Percentiles rank a stretch among this genome's conserved stretches.
These are phyloP conservation scores for Corticium candelabrum DNA, from an alignment of 37 sponge, comb jelly and placozoan species.

Conservation along the genomic window DNA sequence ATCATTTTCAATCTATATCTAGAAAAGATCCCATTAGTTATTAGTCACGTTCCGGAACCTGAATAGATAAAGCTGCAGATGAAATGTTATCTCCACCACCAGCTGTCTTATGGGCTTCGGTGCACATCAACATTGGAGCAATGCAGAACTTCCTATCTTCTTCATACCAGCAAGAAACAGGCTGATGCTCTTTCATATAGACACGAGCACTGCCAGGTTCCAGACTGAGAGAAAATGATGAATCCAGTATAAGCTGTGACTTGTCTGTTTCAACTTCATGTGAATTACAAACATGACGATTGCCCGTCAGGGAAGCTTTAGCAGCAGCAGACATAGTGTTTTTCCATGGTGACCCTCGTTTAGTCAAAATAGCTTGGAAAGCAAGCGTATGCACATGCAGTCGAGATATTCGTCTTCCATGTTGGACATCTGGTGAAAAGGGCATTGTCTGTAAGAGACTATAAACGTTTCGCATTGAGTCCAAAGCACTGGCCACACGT, in stretches of 20 bases:
- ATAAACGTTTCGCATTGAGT: slow-evolving; percentile 33
- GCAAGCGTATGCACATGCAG: slow-evolving; percentile 79
- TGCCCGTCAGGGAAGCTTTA: slow-evolving; percentile 65
- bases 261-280: slow-evolving; percentile 22
- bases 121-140: slow-evolving; percentile 70
- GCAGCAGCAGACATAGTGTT: slow-evolving; percentile 49
- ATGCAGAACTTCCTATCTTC: slow-evolving; percentile 47
- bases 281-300: slow-evolving; percentile 54
- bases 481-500: slow-evolving; percentile 44
- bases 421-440: not conserved
- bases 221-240: slow-evolving; percentile 48
- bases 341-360: slow-evolving; percentile 32
- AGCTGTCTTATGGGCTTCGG: slow-evolving; percentile 43
- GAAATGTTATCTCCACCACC: slow-evolving; percentile 75
- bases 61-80: slow-evolving; percentile 45
- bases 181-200: slow-evolving; percentile 47
- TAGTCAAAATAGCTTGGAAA: slow-evolving; percentile 54
- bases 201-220: slow-evolving; percentile 41
- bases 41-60: too few species aligned
- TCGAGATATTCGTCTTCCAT: slow-evolving; percentile 29
- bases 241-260: slow-evolving; percentile 58
- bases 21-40: too few species aligned
- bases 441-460: slow-evolving; percentile 12
- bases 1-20: too few species aligned
- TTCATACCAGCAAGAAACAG: slow-evolving; percentile 69